A percentile compares a stretch with the other conserved stretches of the same genome.
phyloP scores from a whole-genome alignment of 2,113 vertebrate genomes.

The Galemys pyrenaicus region DNA sequence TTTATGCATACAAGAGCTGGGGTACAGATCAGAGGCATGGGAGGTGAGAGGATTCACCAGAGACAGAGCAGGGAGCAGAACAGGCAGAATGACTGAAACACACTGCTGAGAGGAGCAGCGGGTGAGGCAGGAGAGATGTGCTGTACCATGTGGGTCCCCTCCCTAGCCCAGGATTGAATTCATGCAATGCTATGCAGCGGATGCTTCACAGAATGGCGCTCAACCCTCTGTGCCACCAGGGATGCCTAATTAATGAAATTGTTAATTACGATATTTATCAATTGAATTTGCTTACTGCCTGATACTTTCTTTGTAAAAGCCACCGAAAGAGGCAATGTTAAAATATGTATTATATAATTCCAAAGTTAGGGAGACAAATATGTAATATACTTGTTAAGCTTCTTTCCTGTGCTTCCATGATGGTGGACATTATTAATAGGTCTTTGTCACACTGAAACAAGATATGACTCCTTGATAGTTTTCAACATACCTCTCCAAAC shows the following conservation, averaged over 20 bases:
- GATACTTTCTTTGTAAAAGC: not conserved
- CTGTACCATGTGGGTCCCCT: too few species aligned
- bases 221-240: too few species aligned
- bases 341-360: not conserved
- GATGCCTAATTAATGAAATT: conserved; percentile 15
- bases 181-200: too few species aligned
- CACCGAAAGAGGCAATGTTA: not conserved
- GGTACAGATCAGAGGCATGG: too few species aligned
- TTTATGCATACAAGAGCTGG: too few species aligned
- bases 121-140: too few species aligned
- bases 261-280: not conserved
- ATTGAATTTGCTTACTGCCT: not conserved
- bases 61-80: too few species aligned
- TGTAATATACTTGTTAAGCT: not conserved
- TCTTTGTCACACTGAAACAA: not conserved
- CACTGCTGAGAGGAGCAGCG: too few species aligned
- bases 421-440: not conserved
- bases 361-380: not conserved
- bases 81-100: too few species aligned
- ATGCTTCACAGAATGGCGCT: too few species aligned
- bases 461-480: not conserved
- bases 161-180: too few species aligned
- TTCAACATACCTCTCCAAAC: not conserved
- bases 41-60: too few species aligned
- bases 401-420: not conserved